Evolutionary conservation across 1,140 invertebrate species (phyloP), one percentile per base, ranked within the genome.

Genomic region (Pissodes strobi): DNA sequence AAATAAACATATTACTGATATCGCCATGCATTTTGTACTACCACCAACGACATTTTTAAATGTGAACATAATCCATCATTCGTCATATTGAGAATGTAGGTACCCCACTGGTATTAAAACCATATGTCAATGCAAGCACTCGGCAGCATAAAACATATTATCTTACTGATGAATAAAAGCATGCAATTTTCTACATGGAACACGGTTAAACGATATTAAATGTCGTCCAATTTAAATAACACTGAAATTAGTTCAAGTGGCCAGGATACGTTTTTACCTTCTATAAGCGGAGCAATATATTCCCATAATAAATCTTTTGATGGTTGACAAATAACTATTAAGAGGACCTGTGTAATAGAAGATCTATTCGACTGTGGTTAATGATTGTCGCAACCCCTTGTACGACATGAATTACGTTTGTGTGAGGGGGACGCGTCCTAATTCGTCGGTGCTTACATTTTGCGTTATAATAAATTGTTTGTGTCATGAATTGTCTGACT

Each of bases 251-350:
- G 25, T 58, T 58, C 56, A 58, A 58, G 56, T 58, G 56, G 56
- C 43, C 41, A 37, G 27, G 13, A 48, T 21, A 10, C 41, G 41
- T 46, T 30, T 48, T 46, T 58, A 30, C 38, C 37, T 25, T 21
- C 8, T 22, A 56, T 1, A 19, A n/a, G n/a, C n/a, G 39, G 12
- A 49, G 21, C 58, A 39, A 27, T 41, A 21, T 45, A 53, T 62
- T 62, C 59, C 48, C 59, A 62, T 62, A 52, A 62, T 62, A 62
- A 62, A 62, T 62, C 59, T 62, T 53, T 45, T 30, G 22, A 23
- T 53, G 41, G 59, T 62, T 62, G 59, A 62, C 59, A 62, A 62
- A 62, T 62, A 45, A 53, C 49, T 62, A 62, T 62, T 62, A 62
- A 21, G 34, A 61, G 30, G 38, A 61, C 21, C 34, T 18, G 37